A percentile compares a stretch with the other conserved stretches of the same genome.
These are phyloP conservation scores for Cetoscarus ocellatus DNA, from an alignment of 2,797 vertebrate genomes.

Conservation along the genomic window DNA sequence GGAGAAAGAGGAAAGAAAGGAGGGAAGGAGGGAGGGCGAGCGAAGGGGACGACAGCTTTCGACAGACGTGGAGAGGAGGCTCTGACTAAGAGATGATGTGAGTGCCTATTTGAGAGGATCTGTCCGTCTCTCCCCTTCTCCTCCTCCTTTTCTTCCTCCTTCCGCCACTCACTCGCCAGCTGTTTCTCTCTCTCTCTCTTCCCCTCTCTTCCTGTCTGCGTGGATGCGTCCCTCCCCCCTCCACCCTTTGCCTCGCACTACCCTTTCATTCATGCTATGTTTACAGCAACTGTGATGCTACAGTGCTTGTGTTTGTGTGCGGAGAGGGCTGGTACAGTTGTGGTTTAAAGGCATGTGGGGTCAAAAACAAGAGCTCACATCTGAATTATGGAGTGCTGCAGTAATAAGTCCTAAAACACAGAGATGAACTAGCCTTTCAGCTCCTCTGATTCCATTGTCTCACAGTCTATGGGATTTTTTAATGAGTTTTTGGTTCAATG, in stretches of 20 bases:
- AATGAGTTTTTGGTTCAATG: no score
- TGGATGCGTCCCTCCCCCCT: conserved; percentile 28
- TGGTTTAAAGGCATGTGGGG: conserved; percentile 58
- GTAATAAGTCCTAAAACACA: no score
- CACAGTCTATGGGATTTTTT: no score
- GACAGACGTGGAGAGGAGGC: conserved; percentile 71
- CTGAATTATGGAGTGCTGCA: no score
- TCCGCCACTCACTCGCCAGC: conserved; percentile 64
- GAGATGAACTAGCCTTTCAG: no score
- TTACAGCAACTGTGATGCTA: conserved; percentile 66
- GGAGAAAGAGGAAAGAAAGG: conserved; percentile 50
- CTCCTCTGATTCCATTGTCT: no score
- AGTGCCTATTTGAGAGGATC: conserved; percentile 72
- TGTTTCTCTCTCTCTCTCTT: conserved; percentile 67
- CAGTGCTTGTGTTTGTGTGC: conserved; percentile 26
- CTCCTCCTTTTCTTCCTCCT: conserved; percentile 64
- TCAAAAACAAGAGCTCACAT: conserved; percentile 39
- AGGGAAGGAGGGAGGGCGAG: conserved; percentile 63
- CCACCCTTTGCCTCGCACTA: conserved; percentile 49
- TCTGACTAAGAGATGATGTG: conserved; percentile 86
- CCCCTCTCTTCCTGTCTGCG: conserved; percentile 65
- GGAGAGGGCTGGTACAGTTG: conserved; percentile 28
- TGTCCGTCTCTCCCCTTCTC: conserved; percentile 23
- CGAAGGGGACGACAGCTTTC: conserved; percentile 70
- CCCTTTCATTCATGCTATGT: conserved; percentile 83